Evolutionary conservation across 2,113 vertebrate genomes (phyloP).

Genomic region (Zapus hudsonius): DNA sequence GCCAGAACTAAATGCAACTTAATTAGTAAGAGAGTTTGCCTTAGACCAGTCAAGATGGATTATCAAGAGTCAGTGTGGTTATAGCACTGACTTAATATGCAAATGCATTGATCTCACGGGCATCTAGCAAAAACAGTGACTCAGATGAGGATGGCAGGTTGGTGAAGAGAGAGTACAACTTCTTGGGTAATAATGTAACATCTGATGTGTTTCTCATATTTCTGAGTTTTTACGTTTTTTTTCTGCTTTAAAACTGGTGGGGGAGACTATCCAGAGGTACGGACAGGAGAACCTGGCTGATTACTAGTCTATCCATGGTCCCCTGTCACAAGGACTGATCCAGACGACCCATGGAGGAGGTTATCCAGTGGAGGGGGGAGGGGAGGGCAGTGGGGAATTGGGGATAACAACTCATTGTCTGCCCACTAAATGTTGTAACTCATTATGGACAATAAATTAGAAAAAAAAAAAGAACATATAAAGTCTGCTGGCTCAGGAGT

Average conservation of each 20-base stretch:
- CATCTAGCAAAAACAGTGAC: background rate
- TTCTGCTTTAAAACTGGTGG: background rate
- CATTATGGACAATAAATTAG: too few relatives aligned
- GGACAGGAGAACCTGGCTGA: too few relatives aligned
- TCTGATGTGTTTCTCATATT: rapidly evolving
- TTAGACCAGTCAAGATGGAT: background rate
- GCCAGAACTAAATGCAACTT: rapidly evolving
- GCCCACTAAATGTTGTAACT: too few relatives aligned
- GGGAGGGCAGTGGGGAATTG: too few relatives aligned
- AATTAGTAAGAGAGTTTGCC: background rate
- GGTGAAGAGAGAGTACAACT: background rate
- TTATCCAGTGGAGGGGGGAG: too few relatives aligned
- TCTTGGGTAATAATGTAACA: background rate
- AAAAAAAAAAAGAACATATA: too few relatives aligned
- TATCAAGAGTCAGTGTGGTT: background rate
- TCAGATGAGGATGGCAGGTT: background rate
- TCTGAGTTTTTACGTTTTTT: background rate
- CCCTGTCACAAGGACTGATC: too few relatives aligned
- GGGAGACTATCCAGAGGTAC: too few relatives aligned
- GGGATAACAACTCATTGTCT: too few relatives aligned
- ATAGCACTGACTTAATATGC: rapidly evolving
- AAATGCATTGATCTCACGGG: background rate
- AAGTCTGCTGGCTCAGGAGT: background rate
- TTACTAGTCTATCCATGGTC: too few relatives aligned
- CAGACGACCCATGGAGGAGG: too few relatives aligned